A percentile compares a stretch with the other conserved stretches of the same genome.
Evolutionary conservation across 2,797 vertebrate genomes (phyloP).

Genomic region (Dipus sagitta): DNA sequence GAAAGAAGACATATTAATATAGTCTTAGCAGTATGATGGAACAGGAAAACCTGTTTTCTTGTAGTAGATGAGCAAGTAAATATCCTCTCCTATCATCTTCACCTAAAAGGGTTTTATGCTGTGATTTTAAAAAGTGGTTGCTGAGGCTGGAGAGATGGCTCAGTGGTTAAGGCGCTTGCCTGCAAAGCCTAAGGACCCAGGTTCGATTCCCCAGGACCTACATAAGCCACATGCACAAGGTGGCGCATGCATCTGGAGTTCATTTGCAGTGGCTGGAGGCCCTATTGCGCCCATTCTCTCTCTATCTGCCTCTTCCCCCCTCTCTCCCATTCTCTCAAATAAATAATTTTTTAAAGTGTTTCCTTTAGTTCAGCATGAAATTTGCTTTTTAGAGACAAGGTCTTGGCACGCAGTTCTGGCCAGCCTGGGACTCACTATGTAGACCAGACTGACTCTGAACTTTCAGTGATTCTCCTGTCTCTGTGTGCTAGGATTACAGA

Average conservation of each 20-base stretch:
- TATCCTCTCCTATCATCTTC: not conserved
- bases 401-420: not conserved
- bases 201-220: no score
- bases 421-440: not conserved
- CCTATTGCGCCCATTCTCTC: no score
- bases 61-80: not conserved
- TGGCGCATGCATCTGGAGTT: no score
- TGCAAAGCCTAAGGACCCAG: no score
- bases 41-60: constrained; percentile 53
- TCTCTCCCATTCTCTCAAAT: no score
- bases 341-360: not conserved
- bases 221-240: no score
- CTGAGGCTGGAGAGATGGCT: no score
- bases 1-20: constrained; percentile 45
- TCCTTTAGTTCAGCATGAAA: constrained; percentile 47
- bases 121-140: not conserved
- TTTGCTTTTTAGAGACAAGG: not conserved
- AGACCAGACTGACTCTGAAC: not conserved
- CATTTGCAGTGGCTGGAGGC: no score
- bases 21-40: not conserved
- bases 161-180: no score
- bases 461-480: not conserved
- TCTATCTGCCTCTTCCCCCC: no score
- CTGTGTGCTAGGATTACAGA: no score
- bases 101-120: not conserved